A percentile compares a stretch with the other conserved stretches of the same genome.
These are phyloP conservation scores for Stegostoma tigrinum DNA, from an alignment of 2,113 vertebrate species.

Conservation along the genomic window DNA sequence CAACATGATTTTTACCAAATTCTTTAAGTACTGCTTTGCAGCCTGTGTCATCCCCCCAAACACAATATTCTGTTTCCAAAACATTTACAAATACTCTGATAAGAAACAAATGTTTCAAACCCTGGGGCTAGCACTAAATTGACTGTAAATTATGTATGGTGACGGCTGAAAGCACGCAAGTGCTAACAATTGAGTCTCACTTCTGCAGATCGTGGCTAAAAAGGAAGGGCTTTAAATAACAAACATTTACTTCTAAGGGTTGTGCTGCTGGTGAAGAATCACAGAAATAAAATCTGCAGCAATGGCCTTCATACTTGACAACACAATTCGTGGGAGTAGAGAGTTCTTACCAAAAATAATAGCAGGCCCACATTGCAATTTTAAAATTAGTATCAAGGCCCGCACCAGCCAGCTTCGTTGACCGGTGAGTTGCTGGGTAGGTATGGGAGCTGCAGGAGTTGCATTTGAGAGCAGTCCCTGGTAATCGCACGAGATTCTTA, in stretches of 20 bases:
- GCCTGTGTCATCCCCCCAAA: background rate
- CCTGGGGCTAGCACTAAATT: background rate
- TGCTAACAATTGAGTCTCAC: too few species aligned
- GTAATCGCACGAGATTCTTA: background rate
- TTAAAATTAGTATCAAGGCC: background rate
- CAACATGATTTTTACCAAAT: too few species aligned
- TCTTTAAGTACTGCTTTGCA: background rate
- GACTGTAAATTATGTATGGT: background rate
- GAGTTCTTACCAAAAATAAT: background rate
- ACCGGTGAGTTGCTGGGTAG: background rate
- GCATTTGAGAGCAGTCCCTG: background rate
- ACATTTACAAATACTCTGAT: background rate
- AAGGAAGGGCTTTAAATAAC: constrained; percentile 9
- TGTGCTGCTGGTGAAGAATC: background rate
- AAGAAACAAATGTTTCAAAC: background rate
- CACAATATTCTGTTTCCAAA: background rate
- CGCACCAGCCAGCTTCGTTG: background rate
- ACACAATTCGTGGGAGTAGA: background rate
- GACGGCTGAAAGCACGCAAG: background rate
- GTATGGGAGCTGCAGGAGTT: background rate
- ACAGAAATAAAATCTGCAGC: background rate
- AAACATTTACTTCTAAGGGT: background rate
- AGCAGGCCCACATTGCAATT: background rate
- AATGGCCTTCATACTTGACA: background rate
- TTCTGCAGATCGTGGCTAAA: background rate